phyloP scores from a whole-genome alignment of 2,113 vertebrate species.

The Pterocles burchelli region DNA sequence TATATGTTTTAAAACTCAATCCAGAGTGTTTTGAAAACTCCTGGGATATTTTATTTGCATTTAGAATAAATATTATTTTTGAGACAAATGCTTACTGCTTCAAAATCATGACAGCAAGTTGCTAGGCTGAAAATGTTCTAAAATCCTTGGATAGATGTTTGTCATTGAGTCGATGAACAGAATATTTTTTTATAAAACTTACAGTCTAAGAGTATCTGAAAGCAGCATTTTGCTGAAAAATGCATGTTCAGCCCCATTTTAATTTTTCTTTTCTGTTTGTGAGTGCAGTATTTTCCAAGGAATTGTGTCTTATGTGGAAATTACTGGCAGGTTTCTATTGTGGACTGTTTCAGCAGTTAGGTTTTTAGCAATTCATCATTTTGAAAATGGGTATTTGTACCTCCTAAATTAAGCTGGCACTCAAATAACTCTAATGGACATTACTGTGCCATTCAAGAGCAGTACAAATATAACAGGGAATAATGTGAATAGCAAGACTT shows the following conservation, averaged over 20 bases:
- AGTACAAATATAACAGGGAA: background rate
- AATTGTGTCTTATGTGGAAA: slow-evolving; percentile 19
- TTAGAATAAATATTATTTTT: background rate
- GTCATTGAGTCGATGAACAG: background rate
- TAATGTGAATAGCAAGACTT: background rate
- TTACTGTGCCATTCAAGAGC: slow-evolving; percentile 36
- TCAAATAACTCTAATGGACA: slow-evolving; percentile 5
- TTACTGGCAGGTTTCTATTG: slow-evolving; percentile 23
- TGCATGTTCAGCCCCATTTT: background rate
- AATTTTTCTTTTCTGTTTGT: background rate
- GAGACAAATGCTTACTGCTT: background rate
- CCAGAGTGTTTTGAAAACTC: slow-evolving; percentile 62
- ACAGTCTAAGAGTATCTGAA: slow-evolving; percentile 24
- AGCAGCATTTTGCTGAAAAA: slow-evolving; percentile 38
- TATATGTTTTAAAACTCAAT: slow-evolving; percentile 65
- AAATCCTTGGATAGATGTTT: slow-evolving; percentile 4
- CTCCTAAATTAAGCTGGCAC: slow-evolving; percentile 49
- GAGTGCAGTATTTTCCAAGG: slow-evolving; percentile 30
- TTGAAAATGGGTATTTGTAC: slow-evolving; percentile 8
- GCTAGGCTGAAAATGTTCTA: background rate
- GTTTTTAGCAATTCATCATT: slow-evolving; percentile 58
- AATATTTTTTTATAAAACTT: slow-evolving; percentile 14
- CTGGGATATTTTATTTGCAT: slow-evolving; percentile 27
- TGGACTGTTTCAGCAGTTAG: slow-evolving; percentile 21
- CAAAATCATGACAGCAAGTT: background rate